Conservation (phyloP, 2,113 vertebrate genomes). For the Peromyscus leucopus region DNA sequence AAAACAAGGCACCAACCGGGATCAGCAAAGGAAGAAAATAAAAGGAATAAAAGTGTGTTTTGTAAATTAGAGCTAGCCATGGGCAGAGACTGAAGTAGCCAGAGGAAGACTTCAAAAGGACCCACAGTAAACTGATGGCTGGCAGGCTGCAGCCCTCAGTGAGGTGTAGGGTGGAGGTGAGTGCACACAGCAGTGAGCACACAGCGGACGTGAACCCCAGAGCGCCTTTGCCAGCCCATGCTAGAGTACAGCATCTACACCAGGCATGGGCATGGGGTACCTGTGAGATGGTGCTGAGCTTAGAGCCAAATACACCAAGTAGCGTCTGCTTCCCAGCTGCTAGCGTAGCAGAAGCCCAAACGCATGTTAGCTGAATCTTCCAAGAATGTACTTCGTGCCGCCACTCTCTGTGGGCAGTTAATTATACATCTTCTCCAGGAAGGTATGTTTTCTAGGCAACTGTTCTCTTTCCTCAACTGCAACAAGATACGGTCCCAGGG, state of each 20-base stretch:
- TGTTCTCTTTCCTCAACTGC: constrained; percentile 28
- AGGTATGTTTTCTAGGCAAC: not conserved
- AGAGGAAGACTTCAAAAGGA: not conserved
- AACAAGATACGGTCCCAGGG: not conserved
- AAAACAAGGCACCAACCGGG: not conserved
- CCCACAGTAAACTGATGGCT: not conserved
- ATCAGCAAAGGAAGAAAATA: not conserved
- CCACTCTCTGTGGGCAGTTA: not conserved
- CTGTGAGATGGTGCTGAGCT: not conserved
- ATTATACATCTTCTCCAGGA: constrained; percentile 28
- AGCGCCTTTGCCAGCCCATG: not conserved
- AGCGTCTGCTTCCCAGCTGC: not conserved
- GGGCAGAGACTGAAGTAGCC: not conserved
- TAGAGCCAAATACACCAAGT: not conserved
- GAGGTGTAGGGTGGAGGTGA: not conserved
- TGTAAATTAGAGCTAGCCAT: constrained; percentile 3
- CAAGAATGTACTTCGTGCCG: not conserved
- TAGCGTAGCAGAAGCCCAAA: not conserved
- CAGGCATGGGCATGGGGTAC: not conserved
- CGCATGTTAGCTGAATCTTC: not conserved
- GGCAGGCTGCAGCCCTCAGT: not conserved
- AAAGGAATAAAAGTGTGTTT: not conserved
- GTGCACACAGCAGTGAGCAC: too few species aligned
- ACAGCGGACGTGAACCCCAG: not conserved
- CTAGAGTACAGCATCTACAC: not conserved